These are phyloP conservation scores for Euproctis similis DNA, from an alignment of 2,888 invertebrate genomes.

Conservation along the genomic window DNA sequence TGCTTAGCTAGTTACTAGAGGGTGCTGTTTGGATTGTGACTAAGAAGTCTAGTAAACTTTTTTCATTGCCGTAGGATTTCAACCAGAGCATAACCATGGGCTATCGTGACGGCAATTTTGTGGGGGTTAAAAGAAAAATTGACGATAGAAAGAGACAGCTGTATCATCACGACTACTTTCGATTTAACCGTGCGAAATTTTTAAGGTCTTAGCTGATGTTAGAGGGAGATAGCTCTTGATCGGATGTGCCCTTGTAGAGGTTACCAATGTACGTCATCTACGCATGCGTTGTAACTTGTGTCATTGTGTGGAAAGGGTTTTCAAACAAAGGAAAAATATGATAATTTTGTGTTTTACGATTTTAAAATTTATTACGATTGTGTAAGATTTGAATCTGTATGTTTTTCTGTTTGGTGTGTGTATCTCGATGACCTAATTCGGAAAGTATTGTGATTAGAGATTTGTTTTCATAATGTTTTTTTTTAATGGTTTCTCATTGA, in stretches of 20 bases:
- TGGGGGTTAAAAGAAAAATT: too few relatives aligned
- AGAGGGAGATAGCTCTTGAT: slow-evolving; percentile 22
- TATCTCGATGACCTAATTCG: slow-evolving; percentile 20
- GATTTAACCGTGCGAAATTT: too few relatives aligned
- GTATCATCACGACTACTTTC: too few relatives aligned
- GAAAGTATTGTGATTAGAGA: too few relatives aligned
- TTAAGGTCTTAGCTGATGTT: slow-evolving; percentile 8
- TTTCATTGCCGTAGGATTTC: too few relatives aligned
- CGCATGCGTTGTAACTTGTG: slow-evolving; percentile 28
- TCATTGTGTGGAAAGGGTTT: slow-evolving; percentile 38
- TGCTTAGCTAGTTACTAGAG: too few relatives aligned
- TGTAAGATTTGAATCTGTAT: slow-evolving; percentile 1
- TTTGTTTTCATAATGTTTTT: too few relatives aligned
- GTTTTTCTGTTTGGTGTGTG: slow-evolving; percentile 3
- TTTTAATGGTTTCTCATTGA: too few relatives aligned
- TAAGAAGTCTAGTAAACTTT: too few relatives aligned
- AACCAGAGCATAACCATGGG: too few relatives aligned
- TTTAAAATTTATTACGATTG: slow-evolving; percentile 11
- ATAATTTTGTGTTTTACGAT: slow-evolving; percentile 13
- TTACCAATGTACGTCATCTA: slow-evolving; percentile 37
- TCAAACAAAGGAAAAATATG: slow-evolving; percentile 31
- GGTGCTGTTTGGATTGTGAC: too few relatives aligned
- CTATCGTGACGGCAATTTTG: too few relatives aligned
- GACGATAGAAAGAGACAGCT: slow-evolving; percentile 17
- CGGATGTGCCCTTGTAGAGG: slow-evolving; percentile 30